Percentiles rank a stretch among this genome's conserved stretches.
These are phyloP conservation scores for Bedellia somnulentella DNA, from an alignment of 2,888 invertebrate species.

Conservation along the genomic window DNA sequence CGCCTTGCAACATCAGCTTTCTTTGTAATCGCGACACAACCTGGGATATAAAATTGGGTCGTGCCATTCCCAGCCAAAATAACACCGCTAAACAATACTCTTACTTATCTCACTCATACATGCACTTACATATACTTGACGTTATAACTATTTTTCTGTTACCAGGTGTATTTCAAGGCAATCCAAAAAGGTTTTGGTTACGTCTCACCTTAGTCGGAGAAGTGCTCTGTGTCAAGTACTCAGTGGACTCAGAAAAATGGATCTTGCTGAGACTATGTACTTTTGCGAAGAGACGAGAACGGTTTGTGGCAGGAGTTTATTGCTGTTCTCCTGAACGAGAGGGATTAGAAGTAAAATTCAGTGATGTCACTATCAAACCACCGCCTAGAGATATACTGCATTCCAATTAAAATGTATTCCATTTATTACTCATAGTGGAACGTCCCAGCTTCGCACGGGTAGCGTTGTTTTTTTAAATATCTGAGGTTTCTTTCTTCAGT, in stretches of 20 bases:
- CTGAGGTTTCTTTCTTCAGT: too few relatives aligned
- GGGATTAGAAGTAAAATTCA: conserved; percentile 27
- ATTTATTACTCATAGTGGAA: too few relatives aligned
- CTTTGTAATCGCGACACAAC: too few relatives aligned
- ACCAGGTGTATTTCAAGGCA: conserved; percentile 32
- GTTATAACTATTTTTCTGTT: too few relatives aligned
- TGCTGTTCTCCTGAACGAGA: conserved; percentile 30
- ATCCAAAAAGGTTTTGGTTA: conserved; percentile 33
- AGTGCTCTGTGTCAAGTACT: conserved; percentile 35
- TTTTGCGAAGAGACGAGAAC: conserved; percentile 11
- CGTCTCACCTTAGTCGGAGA: conserved; percentile 23
- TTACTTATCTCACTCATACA: too few relatives aligned
- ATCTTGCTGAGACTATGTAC: conserved; percentile 24
- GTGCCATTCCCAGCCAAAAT: too few relatives aligned
- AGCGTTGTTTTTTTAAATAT: too few relatives aligned
- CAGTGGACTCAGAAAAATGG: conserved; percentile 27
- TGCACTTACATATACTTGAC: too few relatives aligned
- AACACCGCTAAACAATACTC: too few relatives aligned
- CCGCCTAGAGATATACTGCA: conserved; percentile 32
- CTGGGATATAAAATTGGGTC: too few relatives aligned
- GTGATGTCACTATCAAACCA: conserved; percentile 17
- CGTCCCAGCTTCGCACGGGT: too few relatives aligned
- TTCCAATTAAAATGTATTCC: conserved; percentile 24
- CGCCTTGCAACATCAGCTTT: too few relatives aligned
- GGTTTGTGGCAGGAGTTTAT: conserved; percentile 28